Evolutionary conservation across 2,113 vertebrate genomes (phyloP).

Genomic region (Onychorhynchus coronatus): DNA sequence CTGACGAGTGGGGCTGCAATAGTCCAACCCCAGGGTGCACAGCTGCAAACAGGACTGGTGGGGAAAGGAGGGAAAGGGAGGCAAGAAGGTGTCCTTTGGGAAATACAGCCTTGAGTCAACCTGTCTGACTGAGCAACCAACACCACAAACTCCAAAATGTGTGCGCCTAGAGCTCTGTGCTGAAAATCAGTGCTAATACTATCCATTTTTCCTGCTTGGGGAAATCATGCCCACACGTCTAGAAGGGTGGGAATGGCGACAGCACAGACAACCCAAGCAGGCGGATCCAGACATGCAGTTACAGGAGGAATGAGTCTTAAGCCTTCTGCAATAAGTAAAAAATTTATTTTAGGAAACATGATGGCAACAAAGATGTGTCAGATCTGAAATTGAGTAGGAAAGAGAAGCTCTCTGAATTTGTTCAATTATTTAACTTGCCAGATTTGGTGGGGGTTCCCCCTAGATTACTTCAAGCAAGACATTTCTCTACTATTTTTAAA

Average conservation of each 20-base stretch:
- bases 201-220: not conserved
- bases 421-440: not conserved
- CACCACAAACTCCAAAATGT: not conserved
- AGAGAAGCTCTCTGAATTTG: not conserved
- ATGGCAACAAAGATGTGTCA: not conserved
- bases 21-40: not conserved
- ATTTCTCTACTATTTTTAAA: not conserved
- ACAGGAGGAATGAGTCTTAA: not conserved
- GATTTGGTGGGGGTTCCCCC: not conserved
- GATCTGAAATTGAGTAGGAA: not conserved
- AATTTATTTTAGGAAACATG: not conserved
- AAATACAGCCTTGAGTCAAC: not conserved
- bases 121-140: not conserved
- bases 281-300: not conserved
- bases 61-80: not conserved
- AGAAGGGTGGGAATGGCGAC: not conserved
- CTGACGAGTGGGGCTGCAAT: not conserved
- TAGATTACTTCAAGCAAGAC: not conserved
- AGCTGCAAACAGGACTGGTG: not conserved
- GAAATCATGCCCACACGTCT: not conserved
- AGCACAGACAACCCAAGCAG: not conserved
- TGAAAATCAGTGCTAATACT: not conserved
- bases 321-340: not conserved
- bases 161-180: not conserved
- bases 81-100: not conserved